Conservation (phyloP, 1,140 invertebrate species). For the Nephotettix cincticeps region DNA sequence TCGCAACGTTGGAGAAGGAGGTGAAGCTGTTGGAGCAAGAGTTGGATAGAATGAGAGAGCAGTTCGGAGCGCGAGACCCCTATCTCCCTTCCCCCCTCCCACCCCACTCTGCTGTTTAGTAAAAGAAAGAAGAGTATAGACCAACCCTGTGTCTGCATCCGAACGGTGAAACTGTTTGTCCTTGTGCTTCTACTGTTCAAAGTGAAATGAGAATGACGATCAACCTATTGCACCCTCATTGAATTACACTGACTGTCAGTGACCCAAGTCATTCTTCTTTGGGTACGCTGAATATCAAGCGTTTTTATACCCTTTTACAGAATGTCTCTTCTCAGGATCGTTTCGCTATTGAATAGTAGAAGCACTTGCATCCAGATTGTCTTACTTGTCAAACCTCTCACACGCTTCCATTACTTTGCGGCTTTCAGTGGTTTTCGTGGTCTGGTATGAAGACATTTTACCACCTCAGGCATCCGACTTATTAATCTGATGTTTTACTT, state of each 20-base stretch:
- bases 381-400: neutral
- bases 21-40: constrained; percentile 70
- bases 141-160: neutral
- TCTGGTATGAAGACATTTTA: constrained; percentile 8
- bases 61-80: constrained; percentile 48
- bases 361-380: constrained; percentile 14
- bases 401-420: constrained; percentile 1
- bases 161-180: neutral
- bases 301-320: no score
- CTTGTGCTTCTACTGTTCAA: constrained; percentile 19
- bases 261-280: no score
- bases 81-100: constrained; percentile 39
- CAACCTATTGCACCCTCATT: no score
- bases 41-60: constrained; percentile 62
- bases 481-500: neutral
- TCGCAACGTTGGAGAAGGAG: constrained; percentile 80
- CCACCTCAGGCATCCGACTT: constrained; percentile 16
- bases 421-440: constrained; percentile 6
- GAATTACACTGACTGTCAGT: no score
- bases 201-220: neutral
- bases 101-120: constrained; percentile 4
- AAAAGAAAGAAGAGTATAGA: neutral
- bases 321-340: no score
- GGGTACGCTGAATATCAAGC: no score
- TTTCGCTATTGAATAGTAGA: no score